Base-by-base conservation (phyloP, 2,888 invertebrate genomes). In the Carcina quercana region DNA sequence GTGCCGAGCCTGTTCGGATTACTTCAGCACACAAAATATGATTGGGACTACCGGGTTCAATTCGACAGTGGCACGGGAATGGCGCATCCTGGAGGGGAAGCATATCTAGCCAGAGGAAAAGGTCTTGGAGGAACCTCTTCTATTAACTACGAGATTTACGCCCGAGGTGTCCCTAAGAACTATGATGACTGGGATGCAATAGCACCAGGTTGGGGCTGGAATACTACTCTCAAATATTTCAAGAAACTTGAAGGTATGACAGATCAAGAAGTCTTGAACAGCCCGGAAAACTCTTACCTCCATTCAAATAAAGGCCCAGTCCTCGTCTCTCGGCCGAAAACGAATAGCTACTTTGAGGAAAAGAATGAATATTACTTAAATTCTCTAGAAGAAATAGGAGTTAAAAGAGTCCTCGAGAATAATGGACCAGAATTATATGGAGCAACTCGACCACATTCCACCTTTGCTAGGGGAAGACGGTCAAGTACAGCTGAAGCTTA, bases 401-500 rank as follows among this genome's bases (percentile, higher is more conserved):
- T 71, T 3, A 41, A 52, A 31, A 50, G 44, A 32, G 42, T 67
- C 5, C 30, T 55, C 8, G 72, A 71, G 38, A 56, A 41, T 17
- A 67, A 63, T 22, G 71, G 71, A 0, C 51, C 48, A 5, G 53
- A 64, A 29, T 42, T 40, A 10, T 17, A 42, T 10, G 68, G 72
- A 1, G 50, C 50, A 1, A 32, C 68, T 1, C 38, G 46, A 35
- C 65, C 65, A 24, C 66, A 70, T 40, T 61, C 45, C 14, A 66
- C 50, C 11, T 60, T 73, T 21, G 50, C 55, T 3, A 46, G 67
- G 25, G 70, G 72, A 3, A 61, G 69, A 35, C 47, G 79, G 42
- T 78, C 70, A 0, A 79, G 79, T 31, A 69, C 73, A 6, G 76
- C 74, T 0, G 78, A 79, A 40, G 61, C 66, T 3, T 79, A 71